These are phyloP conservation scores for Drosophila melanica DNA, from an alignment of 1,140 invertebrate species.

Conservation along the genomic window DNA sequence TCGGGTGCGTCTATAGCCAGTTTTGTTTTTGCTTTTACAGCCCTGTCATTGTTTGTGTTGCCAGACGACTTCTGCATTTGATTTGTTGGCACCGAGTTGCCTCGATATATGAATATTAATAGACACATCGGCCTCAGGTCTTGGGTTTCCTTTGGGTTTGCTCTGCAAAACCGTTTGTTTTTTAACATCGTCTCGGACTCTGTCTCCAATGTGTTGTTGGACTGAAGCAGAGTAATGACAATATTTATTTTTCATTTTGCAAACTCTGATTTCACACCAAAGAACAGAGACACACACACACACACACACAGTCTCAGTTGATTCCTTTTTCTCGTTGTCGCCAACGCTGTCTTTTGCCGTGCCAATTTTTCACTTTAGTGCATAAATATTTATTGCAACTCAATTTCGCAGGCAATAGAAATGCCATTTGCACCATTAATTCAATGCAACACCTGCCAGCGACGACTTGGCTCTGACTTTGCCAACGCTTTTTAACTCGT, in stretches of 20 bases:
- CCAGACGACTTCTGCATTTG: conserved; percentile 69
- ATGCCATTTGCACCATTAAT: conserved; percentile 82
- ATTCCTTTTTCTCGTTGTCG: conserved; percentile 25
- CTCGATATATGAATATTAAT: conserved; percentile 79
- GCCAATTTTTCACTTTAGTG: conserved; percentile 81
- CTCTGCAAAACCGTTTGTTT: too few species aligned
- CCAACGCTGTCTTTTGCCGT: conserved; percentile 62
- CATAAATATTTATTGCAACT: conserved; percentile 82
- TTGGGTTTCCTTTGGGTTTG: not conserved
- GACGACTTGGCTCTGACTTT: conserved; percentile 72
- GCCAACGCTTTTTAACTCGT: conserved; percentile 1
- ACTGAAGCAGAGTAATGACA: conserved; percentile 67
- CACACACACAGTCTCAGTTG: not conserved
- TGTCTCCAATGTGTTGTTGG: conserved; percentile 41
- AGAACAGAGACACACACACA: conserved; percentile 9
- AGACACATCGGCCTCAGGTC: conserved; percentile 45
- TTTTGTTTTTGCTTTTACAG: conserved; percentile 18
- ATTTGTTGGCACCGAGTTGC: conserved; percentile 66
- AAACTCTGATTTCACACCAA: conserved; percentile 60
- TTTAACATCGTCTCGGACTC: too few species aligned
- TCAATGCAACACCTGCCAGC: conserved; percentile 79
- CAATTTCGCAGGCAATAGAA: conserved; percentile 81
- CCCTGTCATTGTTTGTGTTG: conserved; percentile 56
- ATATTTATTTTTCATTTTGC: conserved; percentile 75
- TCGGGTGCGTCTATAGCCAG: conserved; percentile 4